Evolutionary conservation across 2,797 vertebrate species (phyloP).

Genomic region (Capromys pilorides): DNA sequence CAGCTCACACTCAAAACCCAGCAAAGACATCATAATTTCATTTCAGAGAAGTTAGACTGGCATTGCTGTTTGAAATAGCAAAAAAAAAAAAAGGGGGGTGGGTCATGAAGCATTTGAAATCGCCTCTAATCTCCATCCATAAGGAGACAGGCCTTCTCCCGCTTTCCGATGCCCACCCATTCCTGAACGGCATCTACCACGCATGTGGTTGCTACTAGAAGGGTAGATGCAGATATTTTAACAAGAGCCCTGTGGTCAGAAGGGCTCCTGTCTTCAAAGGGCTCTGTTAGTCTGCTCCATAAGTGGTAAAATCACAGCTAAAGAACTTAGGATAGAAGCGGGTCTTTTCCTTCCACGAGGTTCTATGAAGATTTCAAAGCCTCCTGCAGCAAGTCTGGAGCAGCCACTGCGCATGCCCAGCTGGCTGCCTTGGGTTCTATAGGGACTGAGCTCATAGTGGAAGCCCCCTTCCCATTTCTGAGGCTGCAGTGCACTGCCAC

Average conservation of each 20-base stretch:
- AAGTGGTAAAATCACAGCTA: constrained; percentile 43
- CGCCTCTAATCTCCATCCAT: constrained; percentile 12
- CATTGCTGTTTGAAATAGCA: neutral
- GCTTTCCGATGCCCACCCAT: neutral
- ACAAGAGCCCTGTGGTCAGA: neutral
- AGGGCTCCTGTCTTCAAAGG: neutral
- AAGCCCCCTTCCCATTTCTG: constrained; percentile 34
- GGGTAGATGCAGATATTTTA: neutral
- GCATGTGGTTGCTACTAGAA: neutral
- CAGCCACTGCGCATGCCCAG: neutral
- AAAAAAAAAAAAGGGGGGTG: neutral
- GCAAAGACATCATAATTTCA: neutral
- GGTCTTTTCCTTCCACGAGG: constrained; percentile 12
- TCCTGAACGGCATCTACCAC: neutral
- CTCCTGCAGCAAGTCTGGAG: constrained; percentile 1
- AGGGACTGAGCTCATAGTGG: constrained; percentile 36
- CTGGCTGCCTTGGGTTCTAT: constrained; percentile 9
- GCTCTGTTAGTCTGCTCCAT: neutral
- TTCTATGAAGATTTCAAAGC: constrained; percentile 45
- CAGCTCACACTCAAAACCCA: neutral
- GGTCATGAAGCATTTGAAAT: neutral
- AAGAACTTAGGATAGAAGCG: constrained; percentile 25
- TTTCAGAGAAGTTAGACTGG: constrained; percentile 26
- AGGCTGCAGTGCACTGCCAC: constrained; percentile 12
- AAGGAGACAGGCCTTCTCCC: neutral